Evolutionary conservation across 2,113 vertebrate genomes (phyloP).

Genomic region (Xyrauchen texanus): DNA sequence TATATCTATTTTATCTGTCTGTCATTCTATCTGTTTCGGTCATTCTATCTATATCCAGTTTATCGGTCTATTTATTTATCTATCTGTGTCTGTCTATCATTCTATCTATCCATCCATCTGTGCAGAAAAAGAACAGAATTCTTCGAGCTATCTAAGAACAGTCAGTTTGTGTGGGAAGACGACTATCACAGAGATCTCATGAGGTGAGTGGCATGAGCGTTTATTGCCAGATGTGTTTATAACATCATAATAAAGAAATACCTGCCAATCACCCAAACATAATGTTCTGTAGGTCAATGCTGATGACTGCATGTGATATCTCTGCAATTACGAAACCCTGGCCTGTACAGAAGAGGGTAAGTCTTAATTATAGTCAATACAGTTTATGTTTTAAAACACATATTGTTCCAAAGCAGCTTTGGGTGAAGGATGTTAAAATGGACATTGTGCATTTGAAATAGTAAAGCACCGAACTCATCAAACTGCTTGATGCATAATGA

Average conservation of each 20-base stretch:
- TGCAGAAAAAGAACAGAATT: conserved; percentile 84
- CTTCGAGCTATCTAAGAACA: conserved; percentile 92
- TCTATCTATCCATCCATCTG: conserved; percentile 44
- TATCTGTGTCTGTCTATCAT: conserved; percentile 29
- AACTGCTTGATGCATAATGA: too few species aligned
- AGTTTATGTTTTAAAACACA: too few species aligned
- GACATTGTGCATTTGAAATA: too few species aligned
- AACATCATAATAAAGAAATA: too few species aligned
- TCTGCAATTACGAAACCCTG: conserved; percentile 99
- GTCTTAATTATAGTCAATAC: not conserved
- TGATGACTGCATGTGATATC: conserved; percentile 98
- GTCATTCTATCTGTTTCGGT: too few species aligned
- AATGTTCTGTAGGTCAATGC: conserved; percentile 86
- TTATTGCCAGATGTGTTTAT: too few species aligned
- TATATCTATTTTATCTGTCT: too few species aligned
- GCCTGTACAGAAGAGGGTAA: conserved; percentile 94
- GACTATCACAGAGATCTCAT: conserved; percentile 88
- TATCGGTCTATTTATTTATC: not conserved
- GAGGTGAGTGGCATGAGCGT: conserved; percentile 71
- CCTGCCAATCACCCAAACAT: too few species aligned
- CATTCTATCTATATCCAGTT: too few species aligned
- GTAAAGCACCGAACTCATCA: too few species aligned
- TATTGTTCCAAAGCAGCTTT: too few species aligned
- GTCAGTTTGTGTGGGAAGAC: conserved; percentile 87
- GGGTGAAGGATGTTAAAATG: too few species aligned